Conservation (phyloP, 2,888 invertebrate species). For the Pheosia tremula region DNA sequence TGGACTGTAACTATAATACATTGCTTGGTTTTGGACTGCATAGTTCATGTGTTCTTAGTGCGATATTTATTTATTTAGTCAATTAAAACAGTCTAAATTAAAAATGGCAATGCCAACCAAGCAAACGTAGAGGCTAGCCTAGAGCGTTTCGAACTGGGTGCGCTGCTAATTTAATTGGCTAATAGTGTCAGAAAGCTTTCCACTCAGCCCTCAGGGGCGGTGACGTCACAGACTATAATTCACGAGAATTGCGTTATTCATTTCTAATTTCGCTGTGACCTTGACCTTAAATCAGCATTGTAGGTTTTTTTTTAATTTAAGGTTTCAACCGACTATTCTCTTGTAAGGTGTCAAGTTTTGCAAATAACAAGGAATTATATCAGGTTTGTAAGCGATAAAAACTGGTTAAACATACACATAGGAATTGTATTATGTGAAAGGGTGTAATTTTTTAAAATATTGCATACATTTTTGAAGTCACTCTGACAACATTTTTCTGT, state of each 20-base stretch:
- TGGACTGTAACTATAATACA: too few relatives aligned
- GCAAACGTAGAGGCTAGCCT: constrained; percentile 17
- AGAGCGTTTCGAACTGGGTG: constrained; percentile 33
- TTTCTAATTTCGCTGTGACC: constrained; percentile 30
- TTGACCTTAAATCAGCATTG: constrained; percentile 23
- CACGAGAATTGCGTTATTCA: constrained; percentile 40
- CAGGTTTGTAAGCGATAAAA: too few relatives aligned
- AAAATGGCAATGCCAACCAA: constrained; percentile 20
- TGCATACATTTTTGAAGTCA: too few relatives aligned
- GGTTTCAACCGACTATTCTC: background rate
- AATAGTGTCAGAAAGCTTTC: constrained; percentile 54
- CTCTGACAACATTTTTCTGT: too few relatives aligned
- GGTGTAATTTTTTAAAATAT: too few relatives aligned
- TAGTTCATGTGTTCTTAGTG: too few relatives aligned
- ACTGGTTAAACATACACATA: too few relatives aligned
- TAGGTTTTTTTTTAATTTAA: background rate
- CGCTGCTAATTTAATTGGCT: constrained; percentile 53
- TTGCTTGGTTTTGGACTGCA: too few relatives aligned
- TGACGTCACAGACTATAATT: constrained; percentile 31
- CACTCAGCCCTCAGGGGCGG: constrained; percentile 34
- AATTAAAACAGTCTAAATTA: constrained; percentile 13
- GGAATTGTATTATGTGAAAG: too few relatives aligned
- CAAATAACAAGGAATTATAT: too few relatives aligned
- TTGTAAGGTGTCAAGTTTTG: background rate
- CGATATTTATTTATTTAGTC: background rate